Evolutionary conservation across 2,797 vertebrate genomes (phyloP).

Genomic region (Hydrocynus forskahlii): DNA sequence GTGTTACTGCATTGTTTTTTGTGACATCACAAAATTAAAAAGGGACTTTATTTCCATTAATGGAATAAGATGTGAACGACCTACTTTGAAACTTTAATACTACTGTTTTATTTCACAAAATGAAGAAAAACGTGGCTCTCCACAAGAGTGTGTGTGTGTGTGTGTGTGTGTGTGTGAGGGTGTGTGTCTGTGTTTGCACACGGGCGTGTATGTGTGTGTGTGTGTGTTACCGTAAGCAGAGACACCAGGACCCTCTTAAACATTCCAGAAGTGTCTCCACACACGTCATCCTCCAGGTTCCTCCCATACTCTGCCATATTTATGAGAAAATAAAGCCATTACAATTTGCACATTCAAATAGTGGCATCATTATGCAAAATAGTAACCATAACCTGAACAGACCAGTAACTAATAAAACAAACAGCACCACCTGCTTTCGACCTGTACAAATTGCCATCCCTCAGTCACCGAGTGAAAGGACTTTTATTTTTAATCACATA

Average conservation of each 20-base stretch:
- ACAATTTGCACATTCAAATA: conserved; percentile 22
- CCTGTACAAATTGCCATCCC: not conserved
- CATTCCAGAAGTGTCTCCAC: conserved; percentile 91
- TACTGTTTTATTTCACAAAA: no score
- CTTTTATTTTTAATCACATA: no score
- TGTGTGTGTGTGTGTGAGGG: no score
- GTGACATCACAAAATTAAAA: no score
- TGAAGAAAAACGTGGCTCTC: no score
- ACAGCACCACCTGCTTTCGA: not conserved
- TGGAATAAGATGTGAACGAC: no score
- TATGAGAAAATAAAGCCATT: conserved; percentile 2
- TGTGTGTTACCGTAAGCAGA: conserved; percentile 81
- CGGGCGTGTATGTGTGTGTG: no score
- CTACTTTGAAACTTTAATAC: no score
- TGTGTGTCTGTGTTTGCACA: no score
- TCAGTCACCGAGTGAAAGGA: not conserved
- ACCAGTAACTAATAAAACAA: not conserved
- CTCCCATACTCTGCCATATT: conserved; percentile 77
- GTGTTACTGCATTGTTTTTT: no score
- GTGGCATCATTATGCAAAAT: conserved; percentile 1
- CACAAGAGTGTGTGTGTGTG: conserved; percentile 1
- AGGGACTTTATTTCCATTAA: no score
- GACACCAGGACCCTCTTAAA: conserved; percentile 94
- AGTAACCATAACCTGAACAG: not conserved
- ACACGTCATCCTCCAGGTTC: conserved; percentile 86